Base-by-base conservation (phyloP, 2,113 vertebrate genomes). In the Takifugu flavidus region DNA sequence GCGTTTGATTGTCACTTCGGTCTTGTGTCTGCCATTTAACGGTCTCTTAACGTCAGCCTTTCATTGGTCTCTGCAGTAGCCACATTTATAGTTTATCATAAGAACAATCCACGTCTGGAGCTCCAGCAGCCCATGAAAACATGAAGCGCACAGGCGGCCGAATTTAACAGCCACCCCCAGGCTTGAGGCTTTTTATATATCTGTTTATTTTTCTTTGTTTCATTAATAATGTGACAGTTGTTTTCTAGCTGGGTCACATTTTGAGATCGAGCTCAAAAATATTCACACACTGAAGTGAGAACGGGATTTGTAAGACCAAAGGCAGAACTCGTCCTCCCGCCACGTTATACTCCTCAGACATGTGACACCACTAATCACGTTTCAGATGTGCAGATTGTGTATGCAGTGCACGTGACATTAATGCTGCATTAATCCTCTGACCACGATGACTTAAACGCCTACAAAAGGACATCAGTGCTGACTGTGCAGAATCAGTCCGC, bases 1-100 rank as follows among this genome's bases (percentile, higher is more conserved):
- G 43, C 46, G 54, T 67, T 73, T 79, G 72, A 70, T 75, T 87
- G 76, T 71, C 78, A 67, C 59, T 60, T 65, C 63, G 25, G 62
- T 4, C n/a, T 64, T 25, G 52, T 65, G 10, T 20, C 57, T 50
- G 58, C 78, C 57, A 75, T 60, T 67, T 62, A 73, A 56, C 3
- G 0, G 31, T 59, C 67, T 43, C 53, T 7, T 47, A 57, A 68
- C 66, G 43, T n/a, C 13, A 62, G 53, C 56, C 13, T 43, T 43
- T 51, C 25, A 49, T 53, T 62, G 59, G 34, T 49, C 49, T 26
- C 11, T 4, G 13, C 52, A 56, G 64, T 12, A 50, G 39, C 25
- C 56, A 13, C 42, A 27, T 26, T 43, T 14, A 2, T 11, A 47
- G 5, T 65, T 44, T 15, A 14, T 57, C 25, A 27, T 1, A 12